Evolutionary conservation across 2,797 vertebrate species (phyloP), one percentile per base, ranked within the genome.

Genomic region (Pseudochirops corinnae): DNA sequence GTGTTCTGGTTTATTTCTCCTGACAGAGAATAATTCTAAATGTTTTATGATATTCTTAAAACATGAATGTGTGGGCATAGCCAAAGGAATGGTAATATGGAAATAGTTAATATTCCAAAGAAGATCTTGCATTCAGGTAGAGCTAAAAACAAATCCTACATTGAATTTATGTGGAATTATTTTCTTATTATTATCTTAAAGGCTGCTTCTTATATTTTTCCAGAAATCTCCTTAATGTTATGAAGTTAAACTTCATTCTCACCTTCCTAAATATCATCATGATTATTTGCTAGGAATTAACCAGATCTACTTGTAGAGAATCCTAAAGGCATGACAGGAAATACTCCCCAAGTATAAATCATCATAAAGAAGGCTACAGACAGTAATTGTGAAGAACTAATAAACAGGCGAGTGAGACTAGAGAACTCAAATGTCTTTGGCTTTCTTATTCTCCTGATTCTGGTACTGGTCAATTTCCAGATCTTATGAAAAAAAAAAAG

Each of bases 131-230:
- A 93, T 92, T 92, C 56, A 95, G 46, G 13, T 90, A 11, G 0
- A 93, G 90, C 56, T 87, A 93, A 92, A 93, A 92, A 67, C 7
- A 82, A 39, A 82, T 46, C 74, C 39, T 46, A 46, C n/a, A 82
- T 46, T 82, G 7, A n/a, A 46, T 82, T 82, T 82, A 39, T 46
- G 39, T 46, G 74, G 74, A 82, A 46, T 82, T 82, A 91, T 91
- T 7, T 55, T 5, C 29, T 33, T 28, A 14, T 53, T 90, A 95
- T 87, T 21, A 93, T 18, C 5, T 31, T 67, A 31, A 62, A 55
- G 74, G 0, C 9, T 58, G 14, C 3, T 67, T 62, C 87, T 90
- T 9, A 93, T 33, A 91, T 5, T 50, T n/a, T 90, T 93, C 93
- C 55, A 55, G 60, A 13, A 11, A 57, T 93, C 39, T 56, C 33